Conservation (phyloP, 2,113 vertebrate species). For the Cairina moschata region DNA sequence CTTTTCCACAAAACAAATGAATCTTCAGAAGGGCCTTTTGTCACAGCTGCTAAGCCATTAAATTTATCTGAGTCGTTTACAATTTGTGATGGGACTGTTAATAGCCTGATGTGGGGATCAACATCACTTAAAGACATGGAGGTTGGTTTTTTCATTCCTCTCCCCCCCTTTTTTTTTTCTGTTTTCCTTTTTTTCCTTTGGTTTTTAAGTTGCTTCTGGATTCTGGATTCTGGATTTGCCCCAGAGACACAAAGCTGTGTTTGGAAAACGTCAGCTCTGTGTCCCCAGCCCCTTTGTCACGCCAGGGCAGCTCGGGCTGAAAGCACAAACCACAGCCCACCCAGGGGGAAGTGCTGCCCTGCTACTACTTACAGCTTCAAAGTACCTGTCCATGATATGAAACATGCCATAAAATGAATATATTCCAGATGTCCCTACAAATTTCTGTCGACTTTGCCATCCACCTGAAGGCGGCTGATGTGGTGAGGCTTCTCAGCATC, state of each 20-base stretch:
- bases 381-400: conserved; percentile 78
- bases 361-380: conserved; percentile 73
- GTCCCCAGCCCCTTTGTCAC: conserved; percentile 71
- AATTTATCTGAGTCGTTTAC: conserved; percentile 74
- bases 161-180: not conserved
- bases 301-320: conserved; percentile 69
- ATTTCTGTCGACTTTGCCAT: not conserved
- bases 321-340: conserved; percentile 77
- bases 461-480: conserved; percentile 58
- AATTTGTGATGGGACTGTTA: conserved; percentile 74
- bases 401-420: conserved; percentile 75
- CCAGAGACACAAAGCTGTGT: conserved; percentile 62
- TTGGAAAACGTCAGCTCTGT: conserved; percentile 68
- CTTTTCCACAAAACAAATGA: conserved; percentile 62
- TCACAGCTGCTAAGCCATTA: conserved; percentile 70
- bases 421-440: conserved; percentile 76
- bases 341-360: conserved; percentile 73
- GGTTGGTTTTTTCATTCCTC: not conserved
- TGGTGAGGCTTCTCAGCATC: not conserved
- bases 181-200: conserved; percentile 7
- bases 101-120: conserved; percentile 62
- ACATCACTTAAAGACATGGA: not conserved
- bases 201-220: conserved; percentile 58
- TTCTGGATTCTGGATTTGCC: conserved; percentile 58
- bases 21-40: conserved; percentile 56